Evolutionary conservation across 2,113 vertebrate species (phyloP), one percentile per base, ranked within the genome.

Genomic region (Procavia capensis): DNA sequence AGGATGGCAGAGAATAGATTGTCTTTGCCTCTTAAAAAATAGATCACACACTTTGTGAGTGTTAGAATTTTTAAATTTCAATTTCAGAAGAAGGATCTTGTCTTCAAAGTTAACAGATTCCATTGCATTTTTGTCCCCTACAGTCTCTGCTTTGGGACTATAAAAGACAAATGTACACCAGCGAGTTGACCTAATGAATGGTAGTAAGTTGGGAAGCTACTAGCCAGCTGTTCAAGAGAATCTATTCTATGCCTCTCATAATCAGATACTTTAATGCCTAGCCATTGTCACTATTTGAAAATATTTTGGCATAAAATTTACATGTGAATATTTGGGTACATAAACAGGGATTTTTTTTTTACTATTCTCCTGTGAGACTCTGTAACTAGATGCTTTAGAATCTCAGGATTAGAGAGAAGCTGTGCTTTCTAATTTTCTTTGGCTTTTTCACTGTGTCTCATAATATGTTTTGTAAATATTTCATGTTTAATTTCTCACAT

Each of bases 381-480:
- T 41, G 1, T 86, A 87, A 64, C 25, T 86, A 80, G 19, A 54
- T 47, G 22, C 80, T 3, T 25, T 72, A 87, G 8, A 88, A 50
- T 50, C 25, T 92, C 17, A 59, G 24, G 6, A 54, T 34, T 50
- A 3, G 8, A 85, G 75, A 13, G 6, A 74, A 7, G 50, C n/a
- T 94, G 89, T 78, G 25, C 39, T 92, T 72, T 96, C 74, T 43
- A 92, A 81, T 84, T 95, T 85, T 87, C 47, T 92, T 88, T 84
- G 24, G 75, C 6, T 5, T 41, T 75, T 87, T 81, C 54, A 45
- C 20, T 57, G 4, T 5, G 83, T 36, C 29, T 41, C 57, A 74
- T 91, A 47, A 14, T 11, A 61, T 1, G 41, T 83, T 88, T 91
- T 24, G 70, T 63, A 88, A 85, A 16, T 88, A 82, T 93, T 70